Conservation (phyloP, 1,140 invertebrate species). For the Drosophila virilis region DNA sequence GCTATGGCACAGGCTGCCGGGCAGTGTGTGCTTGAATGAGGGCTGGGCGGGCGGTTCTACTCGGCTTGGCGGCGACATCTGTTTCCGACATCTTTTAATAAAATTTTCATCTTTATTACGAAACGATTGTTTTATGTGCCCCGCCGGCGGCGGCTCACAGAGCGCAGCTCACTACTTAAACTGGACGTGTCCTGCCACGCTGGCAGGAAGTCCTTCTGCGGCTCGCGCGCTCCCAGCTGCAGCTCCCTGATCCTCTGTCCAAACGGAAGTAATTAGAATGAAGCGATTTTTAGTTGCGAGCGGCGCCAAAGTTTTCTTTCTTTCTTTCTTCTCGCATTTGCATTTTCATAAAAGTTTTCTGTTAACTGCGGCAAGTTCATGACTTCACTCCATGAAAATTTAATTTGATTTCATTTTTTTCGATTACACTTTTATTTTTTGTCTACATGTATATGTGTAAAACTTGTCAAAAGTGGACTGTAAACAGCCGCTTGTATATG, state of each 20-base stretch:
- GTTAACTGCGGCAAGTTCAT: slow-evolving; percentile 41
- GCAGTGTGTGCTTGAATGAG: background rate
- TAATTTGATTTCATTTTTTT: slow-evolving; percentile 55
- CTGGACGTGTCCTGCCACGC: slow-evolving; percentile 58
- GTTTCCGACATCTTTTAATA: slow-evolving; percentile 85
- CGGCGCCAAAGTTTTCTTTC: slow-evolving; percentile 34
- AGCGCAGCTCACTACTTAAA: slow-evolving; percentile 50
- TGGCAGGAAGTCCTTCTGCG: slow-evolving; percentile 67
- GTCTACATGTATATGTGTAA: slow-evolving; percentile 21
- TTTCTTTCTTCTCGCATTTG: slow-evolving; percentile 10
- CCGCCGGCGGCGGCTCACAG: slow-evolving; percentile 24
- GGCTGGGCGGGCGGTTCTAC: slow-evolving; percentile 23
- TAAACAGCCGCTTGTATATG: slow-evolving; percentile 63
- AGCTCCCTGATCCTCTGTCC: slow-evolving; percentile 11
- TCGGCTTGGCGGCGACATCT: slow-evolving; percentile 73
- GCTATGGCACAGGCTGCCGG: slow-evolving; percentile 21
- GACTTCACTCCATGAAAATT: slow-evolving; percentile 69
- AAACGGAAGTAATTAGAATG: slow-evolving; percentile 81
- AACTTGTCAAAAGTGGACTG: slow-evolving; percentile 50
- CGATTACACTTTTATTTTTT: slow-evolving; percentile 38
- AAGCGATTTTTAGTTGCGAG: slow-evolving; percentile 76
- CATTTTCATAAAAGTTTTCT: slow-evolving; percentile 30
- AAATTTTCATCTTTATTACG: slow-evolving; percentile 85
- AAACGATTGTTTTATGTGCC: slow-evolving; percentile 83
- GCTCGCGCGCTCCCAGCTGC: slow-evolving; percentile 30